Conservation (phyloP, 2,888 invertebrate genomes). For the Nomada ruficornis region DNA sequence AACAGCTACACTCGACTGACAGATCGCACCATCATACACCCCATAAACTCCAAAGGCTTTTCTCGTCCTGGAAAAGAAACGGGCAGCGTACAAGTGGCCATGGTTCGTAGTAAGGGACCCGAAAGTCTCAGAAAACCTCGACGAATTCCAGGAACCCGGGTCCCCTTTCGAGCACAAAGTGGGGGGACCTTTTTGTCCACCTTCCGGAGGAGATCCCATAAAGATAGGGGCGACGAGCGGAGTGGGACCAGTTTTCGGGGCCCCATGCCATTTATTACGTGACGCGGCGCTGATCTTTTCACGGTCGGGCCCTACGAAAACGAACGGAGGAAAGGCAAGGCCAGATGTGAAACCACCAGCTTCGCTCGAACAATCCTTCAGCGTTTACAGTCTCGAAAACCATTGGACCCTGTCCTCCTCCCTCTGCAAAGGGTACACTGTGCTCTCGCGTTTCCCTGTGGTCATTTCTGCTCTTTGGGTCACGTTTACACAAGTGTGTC, state of each 20-base stretch:
- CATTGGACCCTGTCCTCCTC: constrained; percentile 15
- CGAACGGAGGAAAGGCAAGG: constrained; percentile 43
- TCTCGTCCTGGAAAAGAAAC: constrained; percentile 17
- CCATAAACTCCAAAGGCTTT: constrained; percentile 8
- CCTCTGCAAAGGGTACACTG: constrained; percentile 38
- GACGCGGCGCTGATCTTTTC: constrained; percentile 73
- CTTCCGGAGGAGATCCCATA: constrained; percentile 75
- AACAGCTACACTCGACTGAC: background rate
- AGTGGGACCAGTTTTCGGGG: constrained; percentile 78
- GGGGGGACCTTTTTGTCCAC: constrained; percentile 66
- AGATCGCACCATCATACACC: accelerated
- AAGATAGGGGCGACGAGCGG: constrained; percentile 74
- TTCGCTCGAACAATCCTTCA: constrained; percentile 14
- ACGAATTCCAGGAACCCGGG: constrained; percentile 79
- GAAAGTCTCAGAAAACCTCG: constrained; percentile 81
- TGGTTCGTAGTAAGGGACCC: constrained; percentile 76
- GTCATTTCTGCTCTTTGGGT: constrained; percentile 57
- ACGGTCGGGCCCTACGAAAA: constrained; percentile 66
- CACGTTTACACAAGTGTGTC: constrained; percentile 71
- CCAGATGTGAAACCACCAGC: constrained; percentile 68
- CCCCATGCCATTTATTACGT: constrained; percentile 77
- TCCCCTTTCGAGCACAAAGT: constrained; percentile 46
- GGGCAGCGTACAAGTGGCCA: constrained; percentile 26
- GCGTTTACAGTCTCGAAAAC: constrained; percentile 60
- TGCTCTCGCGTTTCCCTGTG: constrained; percentile 55